A percentile compares a stretch with the other conserved stretches of the same genome.
phyloP scores from a whole-genome alignment of 2,888 invertebrate species.

The Athripsodes cinereus region DNA sequence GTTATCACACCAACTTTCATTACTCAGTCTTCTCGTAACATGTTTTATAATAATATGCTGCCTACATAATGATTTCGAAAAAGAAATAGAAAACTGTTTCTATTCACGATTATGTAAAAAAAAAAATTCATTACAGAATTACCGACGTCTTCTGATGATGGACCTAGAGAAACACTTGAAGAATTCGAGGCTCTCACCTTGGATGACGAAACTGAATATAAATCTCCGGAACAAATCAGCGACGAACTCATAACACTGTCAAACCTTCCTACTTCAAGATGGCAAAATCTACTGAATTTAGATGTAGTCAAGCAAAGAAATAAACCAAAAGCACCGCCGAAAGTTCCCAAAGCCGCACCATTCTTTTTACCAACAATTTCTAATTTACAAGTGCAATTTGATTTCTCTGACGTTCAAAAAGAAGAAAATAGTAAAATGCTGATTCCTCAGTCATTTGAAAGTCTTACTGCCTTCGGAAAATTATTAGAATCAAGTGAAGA shows the following conservation, averaged over 20 bases:
- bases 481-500: constrained; percentile 48
- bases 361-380: constrained; percentile 93
- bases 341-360: constrained; percentile 82
- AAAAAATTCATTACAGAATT: too few species aligned
- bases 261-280: constrained; percentile 76
- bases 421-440: constrained; percentile 47
- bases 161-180: constrained; percentile 34
- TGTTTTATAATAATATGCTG: too few species aligned
- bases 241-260: constrained; percentile 79
- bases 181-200: constrained; percentile 37
- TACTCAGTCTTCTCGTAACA: too few species aligned
- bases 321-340: constrained; percentile 80
- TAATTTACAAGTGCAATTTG: constrained; percentile 77
- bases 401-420: constrained; percentile 47
- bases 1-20: too few species aligned
- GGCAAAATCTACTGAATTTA: constrained; percentile 85
- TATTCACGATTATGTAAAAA: too few species aligned
- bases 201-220: constrained; percentile 52
- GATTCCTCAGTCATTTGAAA: constrained; percentile 54
- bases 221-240: constrained; percentile 70
- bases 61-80: too few species aligned
- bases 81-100: too few species aligned
- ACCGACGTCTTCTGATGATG: constrained; percentile 33
- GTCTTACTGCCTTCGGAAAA: constrained; percentile 64
- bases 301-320: constrained; percentile 84